These are phyloP conservation scores for Brenthis ino DNA, from an alignment of 2,888 invertebrate species.

Conservation along the genomic window DNA sequence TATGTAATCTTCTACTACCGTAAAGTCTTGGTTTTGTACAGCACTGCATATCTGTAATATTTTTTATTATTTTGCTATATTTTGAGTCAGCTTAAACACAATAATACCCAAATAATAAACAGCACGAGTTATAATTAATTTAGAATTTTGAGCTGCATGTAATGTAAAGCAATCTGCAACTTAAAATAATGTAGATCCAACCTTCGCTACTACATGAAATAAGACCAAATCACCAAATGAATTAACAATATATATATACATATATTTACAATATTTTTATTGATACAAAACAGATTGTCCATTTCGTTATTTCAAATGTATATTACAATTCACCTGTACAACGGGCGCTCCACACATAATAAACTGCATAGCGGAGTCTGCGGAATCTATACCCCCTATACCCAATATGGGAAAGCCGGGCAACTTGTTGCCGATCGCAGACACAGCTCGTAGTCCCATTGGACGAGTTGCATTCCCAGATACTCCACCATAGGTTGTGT, in stretches of 20 bases:
- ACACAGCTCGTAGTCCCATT: slow-evolving; percentile 95
- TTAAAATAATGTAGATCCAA: too few relatives aligned
- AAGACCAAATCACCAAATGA: too few relatives aligned
- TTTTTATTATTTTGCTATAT: too few relatives aligned
- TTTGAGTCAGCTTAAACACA: too few relatives aligned
- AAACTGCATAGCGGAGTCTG: slow-evolving; percentile 97
- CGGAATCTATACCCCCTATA: slow-evolving; percentile 98
- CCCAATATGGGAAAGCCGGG: slow-evolving; percentile 97
- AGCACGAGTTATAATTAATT: too few relatives aligned
- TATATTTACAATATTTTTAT: too few relatives aligned
- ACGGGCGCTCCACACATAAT: slow-evolving; percentile 95
- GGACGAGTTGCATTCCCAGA: slow-evolving; percentile 97
- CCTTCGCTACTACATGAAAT: too few relatives aligned
- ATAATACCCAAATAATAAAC: too few relatives aligned
- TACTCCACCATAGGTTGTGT: slow-evolving; percentile 97
- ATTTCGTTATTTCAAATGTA: not conserved
- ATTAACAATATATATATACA: too few relatives aligned
- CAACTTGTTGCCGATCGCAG: slow-evolving; percentile 90
- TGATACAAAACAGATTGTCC: not conserved
- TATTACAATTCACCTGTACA: slow-evolving; percentile 85
- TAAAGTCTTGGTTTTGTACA: slow-evolving; percentile 99
- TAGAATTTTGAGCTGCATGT: too few relatives aligned
- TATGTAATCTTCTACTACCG: slow-evolving; percentile 96
- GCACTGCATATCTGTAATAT: slow-evolving; percentile 92
- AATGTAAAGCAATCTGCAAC: too few relatives aligned